A percentile compares a stretch with the other conserved stretches of the same genome.
Conservation (phyloP, 2,797 vertebrate genomes). For the Chelon auratus region DNA sequence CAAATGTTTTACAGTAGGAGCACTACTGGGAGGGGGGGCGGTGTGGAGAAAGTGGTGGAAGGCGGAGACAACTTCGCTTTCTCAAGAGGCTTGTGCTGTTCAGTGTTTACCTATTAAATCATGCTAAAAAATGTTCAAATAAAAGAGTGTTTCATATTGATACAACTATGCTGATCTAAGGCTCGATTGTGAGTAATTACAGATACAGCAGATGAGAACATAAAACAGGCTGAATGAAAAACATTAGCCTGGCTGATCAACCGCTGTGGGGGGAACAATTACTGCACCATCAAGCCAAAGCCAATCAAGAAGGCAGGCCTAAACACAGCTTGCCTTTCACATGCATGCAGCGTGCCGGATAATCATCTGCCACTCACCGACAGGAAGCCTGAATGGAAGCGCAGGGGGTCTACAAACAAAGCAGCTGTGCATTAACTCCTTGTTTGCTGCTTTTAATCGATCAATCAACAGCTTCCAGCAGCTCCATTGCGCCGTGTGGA, state of each 20-base stretch:
- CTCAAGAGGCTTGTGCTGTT: neutral
- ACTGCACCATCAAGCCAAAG: constrained; percentile 25
- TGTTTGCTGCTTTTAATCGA: constrained; percentile 28
- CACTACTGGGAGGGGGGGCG: constrained; percentile 2
- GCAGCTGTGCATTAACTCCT: constrained; percentile 38
- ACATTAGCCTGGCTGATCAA: constrained; percentile 12
- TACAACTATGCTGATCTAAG: neutral
- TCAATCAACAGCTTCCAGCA: constrained; percentile 30
- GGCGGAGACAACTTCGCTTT: too few species aligned
- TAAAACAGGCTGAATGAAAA: constrained; percentile 20
- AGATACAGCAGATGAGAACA: neutral
- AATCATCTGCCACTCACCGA: constrained; percentile 57
- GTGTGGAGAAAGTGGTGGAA: neutral
- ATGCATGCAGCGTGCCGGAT: constrained; percentile 33
- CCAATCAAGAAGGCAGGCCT: constrained; percentile 34
- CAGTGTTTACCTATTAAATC: neutral
- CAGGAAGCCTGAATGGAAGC: constrained; percentile 33
- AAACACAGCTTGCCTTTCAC: constrained; percentile 46
- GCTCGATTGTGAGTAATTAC: neutral
- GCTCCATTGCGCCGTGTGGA: constrained; percentile 12
- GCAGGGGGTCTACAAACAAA: constrained; percentile 21
- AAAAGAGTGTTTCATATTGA: neutral
- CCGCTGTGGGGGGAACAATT: constrained; percentile 28
- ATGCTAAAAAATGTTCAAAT: neutral
- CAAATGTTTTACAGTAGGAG: constrained; percentile 56